Evolutionary conservation across 1,140 invertebrate species (phyloP), one percentile per base, ranked within the genome.

Genomic region (Aphaenogaster floridana): DNA sequence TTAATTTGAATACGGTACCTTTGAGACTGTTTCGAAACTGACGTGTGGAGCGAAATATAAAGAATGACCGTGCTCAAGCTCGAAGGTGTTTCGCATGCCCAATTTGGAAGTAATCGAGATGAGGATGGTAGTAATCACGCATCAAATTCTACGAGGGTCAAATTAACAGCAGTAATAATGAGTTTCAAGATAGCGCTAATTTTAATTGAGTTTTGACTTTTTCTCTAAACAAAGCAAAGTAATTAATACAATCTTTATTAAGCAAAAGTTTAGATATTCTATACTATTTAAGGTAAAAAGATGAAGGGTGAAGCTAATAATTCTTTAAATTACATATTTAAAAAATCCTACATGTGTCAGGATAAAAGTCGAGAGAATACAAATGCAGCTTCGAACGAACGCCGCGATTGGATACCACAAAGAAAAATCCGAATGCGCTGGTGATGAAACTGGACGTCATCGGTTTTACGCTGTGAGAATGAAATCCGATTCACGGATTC

Each of bases 1-100:
- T 69, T 71, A 79, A 90, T 90, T 90, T 87, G 39, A 90, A 90
- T 90, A 87, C 59, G 39, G 71, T n/a, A 8, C 45, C 57, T 63
- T 76, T 17, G 54, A 50, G 54, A 69, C 21, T 48, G 50, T 45
- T 21, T 59, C 54, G 42, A 4, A 9, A 39, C 36, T 28, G 54
- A 57, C 34, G 28, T 21, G 21, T 13, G 13, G 11, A 28, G 11
- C 50, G 4, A 48, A 61, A 39, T 28, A 15, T 48, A 50, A 76
- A 50, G 50, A 74, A 74, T 11, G 69, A 84, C 17, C 28, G 52
- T 28, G 34, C 28, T 15, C 17, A n/a, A 36, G 54, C 42, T 28
- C 5, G 8, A 21, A 50, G 17, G 28, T 36, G n/a, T 21, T 50
- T 21, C 48, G 54, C 54, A 21, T 83, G 3, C 7, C 9, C 42